A percentile compares a stretch with the other conserved stretches of the same genome.
Conservation (phyloP, 2,888 invertebrate species). For the Tridacna gigas region DNA sequence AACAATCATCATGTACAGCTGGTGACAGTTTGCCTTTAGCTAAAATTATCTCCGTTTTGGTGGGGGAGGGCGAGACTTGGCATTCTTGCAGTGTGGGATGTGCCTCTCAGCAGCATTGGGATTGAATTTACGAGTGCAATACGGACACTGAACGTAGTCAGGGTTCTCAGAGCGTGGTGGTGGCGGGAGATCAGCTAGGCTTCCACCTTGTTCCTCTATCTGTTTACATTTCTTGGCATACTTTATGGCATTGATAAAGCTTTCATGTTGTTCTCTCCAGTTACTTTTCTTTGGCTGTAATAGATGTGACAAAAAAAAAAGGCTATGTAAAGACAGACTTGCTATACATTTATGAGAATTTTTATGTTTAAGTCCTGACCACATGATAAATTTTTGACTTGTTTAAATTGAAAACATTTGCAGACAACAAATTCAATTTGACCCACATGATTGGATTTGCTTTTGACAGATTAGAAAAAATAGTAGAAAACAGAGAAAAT, state of each 20-base stretch:
- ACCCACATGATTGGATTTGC: too few relatives aligned
- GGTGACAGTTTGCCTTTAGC: background rate
- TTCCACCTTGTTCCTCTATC: conserved; percentile 89
- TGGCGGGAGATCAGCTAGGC: conserved; percentile 92
- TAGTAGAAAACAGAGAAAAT: too few relatives aligned
- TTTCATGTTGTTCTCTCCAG: conserved; percentile 82
- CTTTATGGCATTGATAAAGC: conserved; percentile 80
- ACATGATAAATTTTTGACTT: too few relatives aligned
- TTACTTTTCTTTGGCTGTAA: conserved; percentile 78
- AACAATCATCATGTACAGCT: background rate
- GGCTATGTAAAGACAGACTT: too few relatives aligned
- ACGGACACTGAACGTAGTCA: conserved; percentile 95
- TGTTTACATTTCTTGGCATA: conserved; percentile 82
- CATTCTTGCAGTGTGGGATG: conserved; percentile 95
- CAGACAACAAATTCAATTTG: too few relatives aligned
- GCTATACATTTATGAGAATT: too few relatives aligned
- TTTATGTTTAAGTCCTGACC: too few relatives aligned
- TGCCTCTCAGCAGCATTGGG: conserved; percentile 92
- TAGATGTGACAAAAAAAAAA: conserved; percentile 5
- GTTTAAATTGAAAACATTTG: too few relatives aligned
- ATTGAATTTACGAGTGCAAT: conserved; percentile 94
- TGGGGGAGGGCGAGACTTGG: conserved; percentile 80
- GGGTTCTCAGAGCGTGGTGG: conserved; percentile 94
- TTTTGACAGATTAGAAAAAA: too few relatives aligned
- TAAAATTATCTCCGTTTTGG: conserved; percentile 7